Base-by-base conservation (phyloP, 2,113 vertebrate genomes). In the Petroica traversi region DNA sequence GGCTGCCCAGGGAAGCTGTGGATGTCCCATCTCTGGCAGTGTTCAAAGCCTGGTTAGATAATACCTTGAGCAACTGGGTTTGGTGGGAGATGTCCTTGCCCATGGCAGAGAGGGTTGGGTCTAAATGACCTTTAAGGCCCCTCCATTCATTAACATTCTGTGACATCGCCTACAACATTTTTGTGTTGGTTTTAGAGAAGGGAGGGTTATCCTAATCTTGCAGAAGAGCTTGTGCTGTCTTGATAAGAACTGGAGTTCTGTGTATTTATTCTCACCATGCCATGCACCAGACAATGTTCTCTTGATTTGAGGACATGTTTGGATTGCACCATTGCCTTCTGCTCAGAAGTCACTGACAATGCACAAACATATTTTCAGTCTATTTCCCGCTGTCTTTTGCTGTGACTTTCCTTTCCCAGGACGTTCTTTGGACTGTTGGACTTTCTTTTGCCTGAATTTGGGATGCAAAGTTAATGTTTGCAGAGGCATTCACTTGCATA, bases 71-170 rank as follows among this genome's bases (percentile, higher is more conserved):
- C 28, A 52, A 6, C 6, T 11, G 15, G 38, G 15, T 20, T 7
- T 29, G 18, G 38, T 38, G 33, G 7, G 24, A 58, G 12, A 5
- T n/a, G 38, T 9, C 22, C 26, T 36, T 49, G 26, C 19, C 33
- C 1, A 0, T 28, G 33, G 15, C n/a, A 69, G 38, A 57, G 28
- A 51, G 22, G 13, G 9, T 4, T 45, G 33, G 19, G 7, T 22
- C 11, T 3, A 18, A 38, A 40, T 18, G n/a, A 16, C 14, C 36
- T 12, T 25, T 67, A 67, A 51, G 16, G 20, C 5, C 1, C 6
- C 20, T 75, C 26, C 14, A 61, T 31, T n/a, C 4, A 0, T 34
- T 34, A 15, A 26, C 6, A 40, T 52, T 61, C 46, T 46, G 12
- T 66, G 2, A 46, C 33, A 54, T 40, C 54, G 61, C 13, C 34